phyloP scores from a whole-genome alignment of 2,797 vertebrate species.

The Coccyzus lansbergi region DNA sequence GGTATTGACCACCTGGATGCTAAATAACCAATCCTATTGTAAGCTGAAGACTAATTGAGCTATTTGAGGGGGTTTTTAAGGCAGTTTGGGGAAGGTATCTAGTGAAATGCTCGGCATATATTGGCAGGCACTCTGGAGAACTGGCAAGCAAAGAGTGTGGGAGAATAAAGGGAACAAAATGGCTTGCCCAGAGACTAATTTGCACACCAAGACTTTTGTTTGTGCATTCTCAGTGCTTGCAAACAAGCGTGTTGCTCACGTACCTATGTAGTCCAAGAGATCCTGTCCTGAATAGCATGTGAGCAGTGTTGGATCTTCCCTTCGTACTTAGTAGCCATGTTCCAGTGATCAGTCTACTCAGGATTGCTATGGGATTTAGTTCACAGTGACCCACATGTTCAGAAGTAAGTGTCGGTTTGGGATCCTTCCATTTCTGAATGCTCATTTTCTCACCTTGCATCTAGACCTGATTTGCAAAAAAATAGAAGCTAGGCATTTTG shows the following conservation, averaged over 20 bases:
- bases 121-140: background rate
- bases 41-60: background rate
- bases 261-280: background rate
- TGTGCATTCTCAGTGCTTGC: background rate
- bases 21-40: conserved; percentile 15
- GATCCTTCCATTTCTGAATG: background rate
- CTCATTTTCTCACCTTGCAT: background rate
- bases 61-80: background rate
- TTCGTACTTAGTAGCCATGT: accelerated
- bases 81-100: background rate
- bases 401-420: background rate
- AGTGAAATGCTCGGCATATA: background rate
- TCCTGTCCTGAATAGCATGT: background rate
- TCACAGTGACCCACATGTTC: background rate
- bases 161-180: background rate
- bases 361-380: background rate
- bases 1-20: background rate
- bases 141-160: background rate
- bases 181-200: background rate
- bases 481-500: background rate
- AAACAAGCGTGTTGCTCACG: background rate
- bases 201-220: background rate
- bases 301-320: background rate
- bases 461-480: background rate
- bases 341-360: background rate